Evolutionary conservation across 2,888 invertebrate genomes (phyloP).

Genomic region (Taenaris catops): DNA sequence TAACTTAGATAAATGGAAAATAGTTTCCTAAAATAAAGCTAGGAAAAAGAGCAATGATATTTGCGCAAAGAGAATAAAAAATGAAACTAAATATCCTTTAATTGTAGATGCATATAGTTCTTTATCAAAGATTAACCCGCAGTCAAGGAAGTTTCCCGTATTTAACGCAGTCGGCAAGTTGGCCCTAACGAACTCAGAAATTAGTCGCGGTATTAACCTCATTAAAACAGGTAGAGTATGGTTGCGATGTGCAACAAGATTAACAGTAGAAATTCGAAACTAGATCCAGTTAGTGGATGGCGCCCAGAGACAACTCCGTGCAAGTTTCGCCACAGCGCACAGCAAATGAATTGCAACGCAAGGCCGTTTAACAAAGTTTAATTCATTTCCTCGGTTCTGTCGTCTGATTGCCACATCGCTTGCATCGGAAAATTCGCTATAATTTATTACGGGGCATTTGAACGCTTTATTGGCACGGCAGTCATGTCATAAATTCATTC

Average conservation of each 20-base stretch:
- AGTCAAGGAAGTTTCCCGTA: too few species aligned
- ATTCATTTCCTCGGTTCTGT: slow-evolving; percentile 59
- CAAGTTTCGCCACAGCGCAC: slow-evolving; percentile 52
- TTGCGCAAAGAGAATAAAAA: too few species aligned
- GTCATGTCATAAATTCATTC: slow-evolving; percentile 42
- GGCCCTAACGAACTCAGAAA: slow-evolving; percentile 2
- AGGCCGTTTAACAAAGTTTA: slow-evolving; percentile 74
- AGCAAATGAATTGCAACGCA: slow-evolving; percentile 66
- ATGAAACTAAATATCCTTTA: too few species aligned
- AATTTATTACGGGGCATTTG: slow-evolving; percentile 47
- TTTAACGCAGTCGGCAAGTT: not conserved
- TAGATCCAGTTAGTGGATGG: slow-evolving; percentile 32
- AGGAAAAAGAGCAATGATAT: too few species aligned
- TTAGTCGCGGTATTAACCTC: slow-evolving; percentile 14
- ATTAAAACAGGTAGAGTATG: slow-evolving; percentile 22
- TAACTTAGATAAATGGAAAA: too few species aligned
- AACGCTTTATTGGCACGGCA: slow-evolving; percentile 35
- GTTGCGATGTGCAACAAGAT: slow-evolving; percentile 34
- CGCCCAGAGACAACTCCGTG: slow-evolving; percentile 21
- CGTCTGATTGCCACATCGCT: slow-evolving; percentile 34
- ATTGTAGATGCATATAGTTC: too few species aligned
- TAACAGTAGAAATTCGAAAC: slow-evolving; percentile 47
- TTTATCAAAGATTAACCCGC: too few species aligned
- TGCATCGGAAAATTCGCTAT: slow-evolving; percentile 49
- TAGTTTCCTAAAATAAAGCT: too few species aligned